Conservation (phyloP, 2,797 vertebrate species). For the Sardinella longiceps region DNA sequence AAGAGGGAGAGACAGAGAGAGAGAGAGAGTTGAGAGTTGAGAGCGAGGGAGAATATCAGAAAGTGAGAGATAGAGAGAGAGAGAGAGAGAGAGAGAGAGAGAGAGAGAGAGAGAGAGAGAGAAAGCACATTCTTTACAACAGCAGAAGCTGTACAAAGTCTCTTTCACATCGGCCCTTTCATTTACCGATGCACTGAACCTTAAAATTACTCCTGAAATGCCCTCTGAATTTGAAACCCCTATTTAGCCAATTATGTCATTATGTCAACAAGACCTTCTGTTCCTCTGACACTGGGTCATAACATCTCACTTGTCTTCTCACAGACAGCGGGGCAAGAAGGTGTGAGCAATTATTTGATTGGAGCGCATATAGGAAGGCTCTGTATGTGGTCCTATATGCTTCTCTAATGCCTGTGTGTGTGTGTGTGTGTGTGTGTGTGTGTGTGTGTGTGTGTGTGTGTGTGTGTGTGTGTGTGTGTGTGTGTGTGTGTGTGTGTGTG, state of each 20-base stretch:
- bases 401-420: too few relatives aligned
- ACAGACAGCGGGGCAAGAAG: conserved; percentile 42
- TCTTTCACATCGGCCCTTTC: not conserved
- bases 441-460: not conserved
- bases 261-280: conserved; percentile 10
- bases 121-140: not conserved
- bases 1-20: not conserved
- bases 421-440: not conserved
- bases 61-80: not conserved
- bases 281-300: not conserved
- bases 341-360: not conserved
- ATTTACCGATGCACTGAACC: conserved; percentile 19
- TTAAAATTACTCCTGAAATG: conserved; percentile 16
- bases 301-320: conserved; percentile 5
- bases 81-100: conserved; percentile 1
- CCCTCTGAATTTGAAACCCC: conserved; percentile 11
- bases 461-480: not conserved
- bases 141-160: conserved; percentile 12
- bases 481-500: not conserved
- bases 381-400: not conserved
- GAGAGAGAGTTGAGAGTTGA: not conserved
- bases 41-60: not conserved
- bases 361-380: not conserved
- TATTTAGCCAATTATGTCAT: conserved; percentile 23
- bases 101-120: not conserved